These are phyloP conservation scores for Helicorthomorpha holstii DNA, from an alignment of 1,140 invertebrate species.

Conservation along the genomic window DNA sequence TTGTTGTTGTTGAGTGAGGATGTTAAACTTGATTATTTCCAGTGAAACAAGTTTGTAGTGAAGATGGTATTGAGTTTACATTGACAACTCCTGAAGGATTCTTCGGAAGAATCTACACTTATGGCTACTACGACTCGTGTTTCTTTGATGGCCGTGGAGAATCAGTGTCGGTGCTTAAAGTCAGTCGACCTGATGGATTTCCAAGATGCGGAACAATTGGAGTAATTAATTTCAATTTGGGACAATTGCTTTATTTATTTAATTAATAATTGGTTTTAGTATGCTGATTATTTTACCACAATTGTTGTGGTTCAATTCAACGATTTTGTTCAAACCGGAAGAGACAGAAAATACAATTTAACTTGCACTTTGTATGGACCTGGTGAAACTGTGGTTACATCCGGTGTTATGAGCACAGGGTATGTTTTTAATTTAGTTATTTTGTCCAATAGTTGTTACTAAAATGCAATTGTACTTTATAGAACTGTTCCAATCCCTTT, in stretches of 20 bases:
- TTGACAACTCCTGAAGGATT: slow-evolving; percentile 72
- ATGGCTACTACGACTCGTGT: slow-evolving; percentile 77
- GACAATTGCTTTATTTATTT: neutral
- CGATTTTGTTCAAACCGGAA: slow-evolving; percentile 74
- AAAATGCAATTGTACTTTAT: no score
- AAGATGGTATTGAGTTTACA: slow-evolving; percentile 86
- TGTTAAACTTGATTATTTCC: no score
- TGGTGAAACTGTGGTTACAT: slow-evolving; percentile 79
- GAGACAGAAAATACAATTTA: slow-evolving; percentile 78
- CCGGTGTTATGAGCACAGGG: slow-evolving; percentile 82
- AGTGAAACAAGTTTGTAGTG: slow-evolving; percentile 80
- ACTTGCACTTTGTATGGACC: slow-evolving; percentile 78
- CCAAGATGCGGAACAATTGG: slow-evolving; percentile 76
- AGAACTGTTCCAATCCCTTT: slow-evolving; percentile 53
- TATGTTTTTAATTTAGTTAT: no score
- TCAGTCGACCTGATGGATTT: slow-evolving; percentile 72
- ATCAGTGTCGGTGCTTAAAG: slow-evolving; percentile 58
- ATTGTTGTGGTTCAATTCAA: slow-evolving; percentile 88
- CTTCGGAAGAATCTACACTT: slow-evolving; percentile 73
- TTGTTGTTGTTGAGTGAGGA: no score
- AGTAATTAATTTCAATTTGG: slow-evolving; percentile 25
- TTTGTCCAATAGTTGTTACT: no score
- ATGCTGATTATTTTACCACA: slow-evolving; percentile 80
- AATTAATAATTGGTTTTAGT: slow-evolving; percentile 32
- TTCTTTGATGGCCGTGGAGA: slow-evolving; percentile 79